Evolutionary conservation across 1,140 invertebrate species (phyloP).

Genomic region (Coelopa frigida): DNA sequence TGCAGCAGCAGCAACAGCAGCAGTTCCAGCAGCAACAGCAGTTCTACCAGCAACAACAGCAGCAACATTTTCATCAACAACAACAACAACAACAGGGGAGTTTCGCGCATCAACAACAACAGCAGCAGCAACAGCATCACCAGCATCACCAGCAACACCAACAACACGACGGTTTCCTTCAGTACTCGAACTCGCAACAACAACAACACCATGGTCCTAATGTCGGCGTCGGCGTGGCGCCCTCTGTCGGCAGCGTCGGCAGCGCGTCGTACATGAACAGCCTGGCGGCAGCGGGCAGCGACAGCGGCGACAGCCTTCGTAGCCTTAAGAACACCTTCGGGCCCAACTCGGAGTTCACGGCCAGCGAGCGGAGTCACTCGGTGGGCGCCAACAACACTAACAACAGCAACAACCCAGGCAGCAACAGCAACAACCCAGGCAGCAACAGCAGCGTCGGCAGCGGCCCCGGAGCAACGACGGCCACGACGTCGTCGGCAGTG

Average conservation of each 20-base stretch:
- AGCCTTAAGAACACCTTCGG: slow-evolving; percentile 41
- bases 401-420: no score
- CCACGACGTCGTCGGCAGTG: neutral
- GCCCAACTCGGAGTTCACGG: slow-evolving; percentile 40
- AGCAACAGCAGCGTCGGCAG: slow-evolving; percentile 32
- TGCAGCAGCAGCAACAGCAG: slow-evolving; percentile 23
- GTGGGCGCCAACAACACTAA: slow-evolving; percentile 14
- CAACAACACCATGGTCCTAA: slow-evolving; percentile 14
- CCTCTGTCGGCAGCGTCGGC: neutral
- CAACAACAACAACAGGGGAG: slow-evolving; percentile 12
- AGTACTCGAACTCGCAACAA: no score
- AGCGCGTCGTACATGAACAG: neutral
- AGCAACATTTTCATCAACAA: slow-evolving; percentile 23
- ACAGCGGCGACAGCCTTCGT: slow-evolving; percentile 37
- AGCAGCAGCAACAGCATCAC: slow-evolving; percentile 10
- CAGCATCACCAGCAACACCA: slow-evolving; percentile 12
- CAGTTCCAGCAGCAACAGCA: slow-evolving; percentile 25
- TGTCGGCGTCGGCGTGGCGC: no score
- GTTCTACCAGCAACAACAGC: slow-evolving; percentile 29
- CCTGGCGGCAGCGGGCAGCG: no score
- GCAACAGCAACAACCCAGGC: slow-evolving; percentile 15
- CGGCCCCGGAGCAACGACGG: slow-evolving; percentile 26
- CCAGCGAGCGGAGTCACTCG: slow-evolving; percentile 14
- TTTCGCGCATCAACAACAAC: slow-evolving; percentile 10
- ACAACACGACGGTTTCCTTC: slow-evolving; percentile 25